Conservation (phyloP, 2,888 invertebrate species). For the Drosophila mettleri region DNA sequence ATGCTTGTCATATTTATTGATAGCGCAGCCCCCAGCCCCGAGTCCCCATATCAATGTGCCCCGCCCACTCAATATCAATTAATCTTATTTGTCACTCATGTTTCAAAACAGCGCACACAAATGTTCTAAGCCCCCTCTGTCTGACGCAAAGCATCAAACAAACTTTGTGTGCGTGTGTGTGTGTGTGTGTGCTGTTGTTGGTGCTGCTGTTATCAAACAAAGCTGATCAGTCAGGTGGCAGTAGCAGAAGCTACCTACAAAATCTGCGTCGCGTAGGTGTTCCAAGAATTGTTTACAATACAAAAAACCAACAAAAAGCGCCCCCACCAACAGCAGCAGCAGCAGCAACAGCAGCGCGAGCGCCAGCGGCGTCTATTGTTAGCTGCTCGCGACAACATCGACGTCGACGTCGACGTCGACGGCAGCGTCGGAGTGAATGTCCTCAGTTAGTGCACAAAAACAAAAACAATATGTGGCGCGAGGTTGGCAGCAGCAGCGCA, state of each 20-base stretch:
- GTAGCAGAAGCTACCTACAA: conserved; percentile 72
- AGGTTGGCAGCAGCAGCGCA: conserved; percentile 72
- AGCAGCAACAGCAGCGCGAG: conserved; percentile 32
- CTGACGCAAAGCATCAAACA: conserved; percentile 27
- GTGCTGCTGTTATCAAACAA: conserved; percentile 76
- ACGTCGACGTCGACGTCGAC: conserved; percentile 43
- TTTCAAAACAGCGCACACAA: conserved; percentile 55
- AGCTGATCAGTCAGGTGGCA: conserved; percentile 81
- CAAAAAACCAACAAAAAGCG: conserved; percentile 24
- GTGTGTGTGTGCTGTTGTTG: conserved; percentile 21
- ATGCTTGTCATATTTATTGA: conserved; percentile 66
- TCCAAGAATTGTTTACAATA: conserved; percentile 77
- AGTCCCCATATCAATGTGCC: conserved; percentile 17
- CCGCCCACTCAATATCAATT: conserved; percentile 65
- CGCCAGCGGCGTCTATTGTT: conserved; percentile 76
- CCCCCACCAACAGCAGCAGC: conserved; percentile 46
- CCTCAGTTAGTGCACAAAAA: conserved; percentile 84
- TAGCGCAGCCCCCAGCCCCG: conserved; percentile 28
- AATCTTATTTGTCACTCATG: conserved; percentile 80
- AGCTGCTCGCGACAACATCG: conserved; percentile 53
- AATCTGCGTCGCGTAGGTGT: conserved; percentile 72
- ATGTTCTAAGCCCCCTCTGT: conserved; percentile 18
- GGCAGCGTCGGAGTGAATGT: conserved; percentile 83
- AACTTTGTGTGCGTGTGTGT: conserved; percentile 23
- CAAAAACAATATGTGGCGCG: conserved; percentile 81